Conservation (phyloP, 2,797 vertebrate genomes). For the Silurus lanzhouensis region DNA sequence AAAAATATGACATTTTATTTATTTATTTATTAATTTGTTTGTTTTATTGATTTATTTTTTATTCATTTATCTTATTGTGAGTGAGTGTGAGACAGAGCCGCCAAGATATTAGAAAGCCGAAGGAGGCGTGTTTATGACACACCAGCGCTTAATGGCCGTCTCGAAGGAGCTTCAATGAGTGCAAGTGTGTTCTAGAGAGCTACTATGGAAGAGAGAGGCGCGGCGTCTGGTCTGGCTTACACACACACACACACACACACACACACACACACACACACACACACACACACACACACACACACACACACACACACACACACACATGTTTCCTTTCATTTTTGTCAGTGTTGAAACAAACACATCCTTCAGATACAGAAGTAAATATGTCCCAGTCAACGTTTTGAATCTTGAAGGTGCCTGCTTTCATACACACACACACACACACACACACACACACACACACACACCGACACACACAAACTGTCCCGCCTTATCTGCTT, state of each 20-base stretch:
- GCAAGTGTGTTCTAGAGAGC: constrained; percentile 20
- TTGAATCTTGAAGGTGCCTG: not conserved
- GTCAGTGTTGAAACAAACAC: not conserved
- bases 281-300: constrained; percentile 3
- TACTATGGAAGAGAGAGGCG: not conserved
- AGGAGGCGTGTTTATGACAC: constrained; percentile 17
- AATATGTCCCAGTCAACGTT: constrained; percentile 35
- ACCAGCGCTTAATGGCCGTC: constrained; percentile 21
- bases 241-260: not conserved
- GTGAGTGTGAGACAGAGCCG: constrained; percentile 7
- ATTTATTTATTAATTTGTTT: not conserved
- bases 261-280: not conserved
- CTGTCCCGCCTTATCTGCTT: constrained; percentile 80
- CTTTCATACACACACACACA: constrained; percentile 24
- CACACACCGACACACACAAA: constrained; percentile 35
- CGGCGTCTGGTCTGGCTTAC: constrained; percentile 27
- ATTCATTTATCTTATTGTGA: not conserved
- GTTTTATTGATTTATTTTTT: no score
- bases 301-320: no score
- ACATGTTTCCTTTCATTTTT: not conserved
- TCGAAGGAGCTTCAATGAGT: constrained; percentile 31
- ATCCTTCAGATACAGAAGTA: not conserved
- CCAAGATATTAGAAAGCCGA: constrained; percentile 4
- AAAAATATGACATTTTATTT: no score
- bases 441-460: constrained; percentile 44